Conservation (phyloP, 2,797 vertebrate species). For the Takifugu rubripes region DNA sequence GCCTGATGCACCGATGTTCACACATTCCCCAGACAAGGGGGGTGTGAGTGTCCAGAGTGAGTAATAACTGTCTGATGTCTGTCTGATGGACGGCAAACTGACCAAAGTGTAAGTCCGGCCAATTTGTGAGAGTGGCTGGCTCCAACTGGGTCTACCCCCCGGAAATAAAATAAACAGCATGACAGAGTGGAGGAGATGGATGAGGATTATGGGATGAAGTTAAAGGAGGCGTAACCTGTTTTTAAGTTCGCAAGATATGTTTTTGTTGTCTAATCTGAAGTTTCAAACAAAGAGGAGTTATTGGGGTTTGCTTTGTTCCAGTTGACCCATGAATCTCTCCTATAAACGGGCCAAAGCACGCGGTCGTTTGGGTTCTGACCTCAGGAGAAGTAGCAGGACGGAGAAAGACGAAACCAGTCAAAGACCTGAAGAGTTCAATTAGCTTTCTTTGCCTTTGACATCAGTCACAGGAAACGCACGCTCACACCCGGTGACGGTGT, state of each 20-base stretch:
- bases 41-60: conserved; percentile 19
- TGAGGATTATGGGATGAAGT: conserved; percentile 2
- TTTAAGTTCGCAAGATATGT: conserved; percentile 1
- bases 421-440: no score
- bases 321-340: neutral
- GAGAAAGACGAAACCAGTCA: no score
- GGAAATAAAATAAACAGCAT: conserved; percentile 25
- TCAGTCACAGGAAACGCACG: no score
- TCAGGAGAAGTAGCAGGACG: no score
- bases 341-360: neutral
- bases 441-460: no score
- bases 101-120: conserved; percentile 20
- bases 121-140: conserved; percentile 7
- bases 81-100: conserved; percentile 34
- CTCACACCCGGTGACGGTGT: no score
- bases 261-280: neutral
- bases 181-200: conserved; percentile 9
- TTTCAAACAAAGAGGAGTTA: conserved; percentile 2
- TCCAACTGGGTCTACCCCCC: conserved; percentile 8
- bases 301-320: neutral
- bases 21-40: conserved; percentile 35
- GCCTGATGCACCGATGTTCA: conserved; percentile 8
- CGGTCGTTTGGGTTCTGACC: no score
- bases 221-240: conserved; percentile 10
- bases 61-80: conserved; percentile 15